These are phyloP conservation scores for Thalassoma bifasciatum DNA, from an alignment of 2,113 vertebrate species.

Conservation along the genomic window DNA sequence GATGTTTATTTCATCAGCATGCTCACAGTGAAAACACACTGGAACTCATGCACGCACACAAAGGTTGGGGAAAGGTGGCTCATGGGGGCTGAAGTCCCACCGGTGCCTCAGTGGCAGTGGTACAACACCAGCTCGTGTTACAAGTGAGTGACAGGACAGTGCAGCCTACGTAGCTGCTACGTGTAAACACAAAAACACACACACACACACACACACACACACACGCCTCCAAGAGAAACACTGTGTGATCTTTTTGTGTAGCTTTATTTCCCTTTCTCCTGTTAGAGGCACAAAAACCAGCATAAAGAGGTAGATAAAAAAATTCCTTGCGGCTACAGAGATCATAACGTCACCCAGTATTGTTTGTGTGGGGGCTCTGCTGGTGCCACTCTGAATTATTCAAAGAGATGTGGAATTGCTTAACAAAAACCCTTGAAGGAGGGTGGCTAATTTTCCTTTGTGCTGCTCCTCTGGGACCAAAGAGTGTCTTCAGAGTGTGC, in stretches of 20 bases:
- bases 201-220: too few relatives aligned
- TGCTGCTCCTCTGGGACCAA: slow-evolving; percentile 67
- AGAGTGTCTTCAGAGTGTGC: slow-evolving; percentile 66
- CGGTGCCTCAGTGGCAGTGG: slow-evolving; percentile 54
- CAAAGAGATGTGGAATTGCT: slow-evolving; percentile 76
- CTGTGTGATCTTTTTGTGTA: slow-evolving; percentile 36
- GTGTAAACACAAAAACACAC: slow-evolving; percentile 9
- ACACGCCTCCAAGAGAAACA: slow-evolving; percentile 12
- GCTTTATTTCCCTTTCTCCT: slow-evolving; percentile 30
- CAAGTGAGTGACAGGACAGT: slow-evolving; percentile 67
- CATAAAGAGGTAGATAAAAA: slow-evolving; percentile 47
- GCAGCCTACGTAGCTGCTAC: slow-evolving; percentile 15
- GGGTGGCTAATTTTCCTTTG: slow-evolving; percentile 77
- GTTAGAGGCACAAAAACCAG: slow-evolving; percentile 45
- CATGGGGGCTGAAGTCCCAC: slow-evolving; percentile 55
- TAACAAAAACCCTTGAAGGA: slow-evolving; percentile 74
- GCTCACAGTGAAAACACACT: slow-evolving; percentile 38
- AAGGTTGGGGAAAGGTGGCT: slow-evolving; percentile 60
- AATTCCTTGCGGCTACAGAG: slow-evolving; percentile 48
- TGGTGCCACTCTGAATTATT: slow-evolving; percentile 76
- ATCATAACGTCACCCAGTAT: slow-evolving; percentile 58
- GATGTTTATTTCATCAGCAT: slow-evolving; percentile 77
- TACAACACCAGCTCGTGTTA: slow-evolving; percentile 67
- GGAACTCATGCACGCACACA: slow-evolving; percentile 17
- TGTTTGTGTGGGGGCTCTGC: slow-evolving; percentile 49